Conservation (phyloP, 2,888 invertebrate species). For the Stratiomys singularior region DNA sequence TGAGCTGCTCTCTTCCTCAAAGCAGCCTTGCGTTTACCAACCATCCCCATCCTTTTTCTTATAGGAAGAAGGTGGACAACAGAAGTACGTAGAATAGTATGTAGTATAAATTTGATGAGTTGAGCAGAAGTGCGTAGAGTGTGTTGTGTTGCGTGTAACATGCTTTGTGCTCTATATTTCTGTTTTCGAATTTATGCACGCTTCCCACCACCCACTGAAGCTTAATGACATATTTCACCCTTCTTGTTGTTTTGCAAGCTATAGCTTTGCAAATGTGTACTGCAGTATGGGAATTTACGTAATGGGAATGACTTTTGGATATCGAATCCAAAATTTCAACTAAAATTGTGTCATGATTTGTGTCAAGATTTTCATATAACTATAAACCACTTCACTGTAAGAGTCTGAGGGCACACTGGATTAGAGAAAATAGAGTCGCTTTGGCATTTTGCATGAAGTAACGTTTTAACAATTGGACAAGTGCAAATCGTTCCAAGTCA, state of each 20-base stretch:
- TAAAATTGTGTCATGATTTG: background rate
- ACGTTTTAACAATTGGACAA: no score
- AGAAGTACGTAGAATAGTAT: slow-evolving; percentile 1
- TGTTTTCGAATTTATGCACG: slow-evolving; percentile 35
- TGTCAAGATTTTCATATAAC: background rate
- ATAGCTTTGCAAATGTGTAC: background rate
- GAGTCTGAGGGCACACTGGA: no score
- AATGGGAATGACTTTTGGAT: background rate
- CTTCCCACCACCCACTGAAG: slow-evolving; percentile 3
- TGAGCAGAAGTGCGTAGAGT: slow-evolving; percentile 42
- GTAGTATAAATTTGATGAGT: slow-evolving; percentile 2
- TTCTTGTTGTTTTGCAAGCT: background rate
- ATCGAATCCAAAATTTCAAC: background rate
- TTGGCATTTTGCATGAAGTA: no score
- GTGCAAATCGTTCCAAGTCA: no score
- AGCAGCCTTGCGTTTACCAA: slow-evolving; percentile 32
- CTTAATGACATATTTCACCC: background rate
- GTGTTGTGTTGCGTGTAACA: slow-evolving; percentile 40
- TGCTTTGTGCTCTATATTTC: slow-evolving; percentile 29
- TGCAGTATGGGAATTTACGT: background rate
- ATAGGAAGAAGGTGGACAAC: slow-evolving; percentile 21
- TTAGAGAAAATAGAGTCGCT: no score
- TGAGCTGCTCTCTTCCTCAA: slow-evolving; percentile 33
- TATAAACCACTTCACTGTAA: background rate
- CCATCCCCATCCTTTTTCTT: slow-evolving; percentile 16